Evolutionary conservation across 64 coral and sea anemone species (phyloP), one percentile per base, ranked within the genome.

Genomic region (Anthopleura sola): DNA sequence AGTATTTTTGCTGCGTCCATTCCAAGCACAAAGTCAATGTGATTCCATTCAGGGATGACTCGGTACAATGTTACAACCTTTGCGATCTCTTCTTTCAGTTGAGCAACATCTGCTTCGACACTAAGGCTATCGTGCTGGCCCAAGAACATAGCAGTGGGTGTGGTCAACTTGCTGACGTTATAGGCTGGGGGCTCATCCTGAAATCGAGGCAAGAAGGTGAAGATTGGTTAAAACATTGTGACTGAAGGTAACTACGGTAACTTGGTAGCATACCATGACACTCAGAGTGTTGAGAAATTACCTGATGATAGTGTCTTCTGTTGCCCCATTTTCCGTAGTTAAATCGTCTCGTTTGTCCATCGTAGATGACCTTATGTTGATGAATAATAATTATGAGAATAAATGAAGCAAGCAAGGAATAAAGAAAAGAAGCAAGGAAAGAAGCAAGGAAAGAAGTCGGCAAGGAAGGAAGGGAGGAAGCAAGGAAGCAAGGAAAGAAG

Each of bases 21-120:
- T 62, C 92, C 92, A 20, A 84, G 40, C 3, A 94, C 28, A 75
- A 94, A 94, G 40, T 94, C 92, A 13, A 94, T 11, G 26, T 94
- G 92, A 87, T 94, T 94, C 78, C 84, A 94, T 29, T 90, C 77
- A 5, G 66, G 84, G 3, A 91, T 71, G 6, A 83, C 36, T 26
- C 83, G 60, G 16, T 78, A 20, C 11, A 71, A 40, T 11, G 19
- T 36, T 29, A 82, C 88, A 3, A 83, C 68, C 5, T 86, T 34
- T 1, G 33, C 0, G 13, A 94, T 87, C 26, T 87, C 7, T 19
- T 84, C 37, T 29, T 55, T 60, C 1, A 94, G 48, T 37, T 49
- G 50, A 19, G n/a, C 33, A 16, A 94, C 92, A 53, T 94, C 92
- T 21, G 88, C 44, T 19, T 33, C 66, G 37, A 84, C 55, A 14